Base-by-base conservation (phyloP, 2,888 invertebrate species). In the Lamellibrachia satsuma region DNA sequence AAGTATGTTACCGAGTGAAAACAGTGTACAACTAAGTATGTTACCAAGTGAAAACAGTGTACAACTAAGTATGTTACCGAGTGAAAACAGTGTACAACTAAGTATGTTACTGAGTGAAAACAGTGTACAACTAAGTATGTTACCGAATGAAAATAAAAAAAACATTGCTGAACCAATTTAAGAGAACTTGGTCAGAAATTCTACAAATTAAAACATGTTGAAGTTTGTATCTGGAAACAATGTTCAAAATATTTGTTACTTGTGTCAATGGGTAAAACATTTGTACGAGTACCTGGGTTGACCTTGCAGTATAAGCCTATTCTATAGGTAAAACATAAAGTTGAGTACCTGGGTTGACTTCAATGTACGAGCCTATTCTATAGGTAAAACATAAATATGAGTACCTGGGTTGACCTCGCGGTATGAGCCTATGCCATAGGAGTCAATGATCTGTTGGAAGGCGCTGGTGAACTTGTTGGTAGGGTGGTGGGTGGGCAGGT, bases 391-490 rank as follows among this genome's bases (percentile, higher is more conserved):
- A 39, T 39, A 39, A 39, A 39, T 39, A 39, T 98, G 39, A 39
- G 39, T 98, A 98, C 98, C 98, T 93, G 99, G 99, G 97, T 99
- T 99, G 96, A 99, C 98, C 97, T 99, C 99, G 92, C 99, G 97
- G 96, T 99, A 99, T 91, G 98, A 98, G 93, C 99, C 99, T 91
- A 99, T 98, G 93, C 99, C 99, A 96, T 99, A 99, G 0, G 99
- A 98, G 97, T 99, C 98, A 94, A 99, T 99, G 94, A 99, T 97
- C 93, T 97, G 97, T 97, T 99, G 99, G 97, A 99, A 99, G 94
- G 98, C 99, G 94, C 97, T 97, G 0, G 99, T 99, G 97, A 99
- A 99, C 97, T 99, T 99, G 97, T 99, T 99, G 93, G 98, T 98
- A 93, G 98, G 98, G 97, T 99, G 98, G 97, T 98, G 99, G 0